These are phyloP conservation scores for Oryzias javanicus DNA, from an alignment of 2,113 vertebrate genomes.

Conservation along the genomic window DNA sequence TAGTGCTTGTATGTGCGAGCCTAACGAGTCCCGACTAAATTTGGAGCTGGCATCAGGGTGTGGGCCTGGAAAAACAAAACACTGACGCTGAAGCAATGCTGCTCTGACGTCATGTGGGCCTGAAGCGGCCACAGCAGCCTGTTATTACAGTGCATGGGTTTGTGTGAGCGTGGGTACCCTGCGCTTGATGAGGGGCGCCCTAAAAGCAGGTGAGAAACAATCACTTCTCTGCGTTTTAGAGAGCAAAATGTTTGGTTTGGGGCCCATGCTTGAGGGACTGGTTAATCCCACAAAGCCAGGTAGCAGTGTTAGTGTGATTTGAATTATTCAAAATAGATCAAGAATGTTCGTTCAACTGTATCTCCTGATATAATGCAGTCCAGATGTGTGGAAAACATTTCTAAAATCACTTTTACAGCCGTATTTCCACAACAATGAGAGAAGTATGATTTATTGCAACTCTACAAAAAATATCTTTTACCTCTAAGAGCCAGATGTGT, in stretches of 20 bases:
- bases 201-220: conserved; percentile 45
- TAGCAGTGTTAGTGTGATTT: conserved; percentile 4
- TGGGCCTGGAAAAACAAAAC: conserved; percentile 75
- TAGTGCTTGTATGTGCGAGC: conserved; percentile 42
- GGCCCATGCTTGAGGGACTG: conserved; percentile 1
- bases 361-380: neutral
- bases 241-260: conserved; percentile 21
- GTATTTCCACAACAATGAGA: conserved; percentile 6
- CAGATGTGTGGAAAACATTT: neutral
- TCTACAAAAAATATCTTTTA: neutral
- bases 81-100: conserved; percentile 58
- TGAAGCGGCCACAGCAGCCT: conserved; percentile 51
- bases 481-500: neutral
- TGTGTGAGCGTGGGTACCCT: conserved; percentile 34
- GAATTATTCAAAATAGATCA: neutral
- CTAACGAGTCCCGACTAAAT: conserved; percentile 51
- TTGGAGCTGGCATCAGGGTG: conserved; percentile 70
- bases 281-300: neutral
- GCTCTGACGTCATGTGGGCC: conserved; percentile 63
- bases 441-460: neutral
- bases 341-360: neutral
- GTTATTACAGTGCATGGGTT: conserved; percentile 57
- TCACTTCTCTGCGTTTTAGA: conserved; percentile 1
- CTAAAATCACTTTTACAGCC: neutral
- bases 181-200: conserved; percentile 38